These are phyloP conservation scores for Clarias laeviceps DNA, from an alignment of 2,797 vertebrate species.

Conservation along the genomic window DNA sequence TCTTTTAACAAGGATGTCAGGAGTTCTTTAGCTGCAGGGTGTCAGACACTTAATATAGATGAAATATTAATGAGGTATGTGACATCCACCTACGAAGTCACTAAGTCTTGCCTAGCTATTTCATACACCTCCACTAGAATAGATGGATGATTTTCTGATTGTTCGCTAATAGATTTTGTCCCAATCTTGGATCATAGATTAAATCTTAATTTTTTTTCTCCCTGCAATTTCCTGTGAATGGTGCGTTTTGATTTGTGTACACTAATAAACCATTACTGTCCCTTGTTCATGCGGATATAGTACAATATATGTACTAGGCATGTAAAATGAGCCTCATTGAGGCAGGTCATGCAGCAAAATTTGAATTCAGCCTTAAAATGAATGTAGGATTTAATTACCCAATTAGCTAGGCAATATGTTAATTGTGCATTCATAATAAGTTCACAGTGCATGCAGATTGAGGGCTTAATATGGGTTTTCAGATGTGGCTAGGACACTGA, in stretches of 20 bases:
- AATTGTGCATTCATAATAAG: constrained; percentile 35
- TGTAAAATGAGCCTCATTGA: neutral
- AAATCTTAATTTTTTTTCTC: neutral
- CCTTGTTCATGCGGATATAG: neutral
- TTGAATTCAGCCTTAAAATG: constrained; percentile 3
- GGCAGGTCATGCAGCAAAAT: neutral
- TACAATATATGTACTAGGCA: neutral
- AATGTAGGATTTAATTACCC: constrained; percentile 5
- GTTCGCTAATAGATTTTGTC: constrained; percentile 16
- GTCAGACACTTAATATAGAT: constrained; percentile 43
- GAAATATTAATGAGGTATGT: constrained; percentile 48
- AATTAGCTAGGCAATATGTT: constrained; percentile 34
- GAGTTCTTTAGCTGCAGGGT: constrained; percentile 40
- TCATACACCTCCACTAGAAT: neutral
- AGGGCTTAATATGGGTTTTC: neutral
- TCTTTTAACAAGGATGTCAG: constrained; percentile 40
- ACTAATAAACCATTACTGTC: neutral
- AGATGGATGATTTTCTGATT: constrained; percentile 13
- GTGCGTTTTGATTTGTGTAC: neutral
- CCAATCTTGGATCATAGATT: constrained; percentile 3
- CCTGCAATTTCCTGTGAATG: neutral
- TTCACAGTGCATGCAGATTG: neutral
- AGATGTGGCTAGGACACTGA: constrained; percentile 2
- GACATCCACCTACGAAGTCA: constrained; percentile 33
- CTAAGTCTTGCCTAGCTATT: constrained; percentile 22